phyloP scores from a whole-genome alignment of 1,140 invertebrate genomes.

The Delia radicum region DNA sequence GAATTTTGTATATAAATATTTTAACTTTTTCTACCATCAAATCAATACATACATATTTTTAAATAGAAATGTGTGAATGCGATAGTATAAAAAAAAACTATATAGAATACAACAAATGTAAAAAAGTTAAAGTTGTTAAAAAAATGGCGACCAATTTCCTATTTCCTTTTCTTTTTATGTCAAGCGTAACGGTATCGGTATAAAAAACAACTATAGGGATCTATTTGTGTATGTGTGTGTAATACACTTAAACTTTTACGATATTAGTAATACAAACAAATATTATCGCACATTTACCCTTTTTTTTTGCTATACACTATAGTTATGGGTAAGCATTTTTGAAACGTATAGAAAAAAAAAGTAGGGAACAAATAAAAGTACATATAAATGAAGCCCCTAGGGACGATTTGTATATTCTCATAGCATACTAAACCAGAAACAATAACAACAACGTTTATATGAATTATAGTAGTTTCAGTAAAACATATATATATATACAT shows the following conservation, averaged over 20 bases:
- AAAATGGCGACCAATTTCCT: slow-evolving; percentile 18
- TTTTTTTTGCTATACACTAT: too few relatives aligned
- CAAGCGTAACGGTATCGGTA: background rate
- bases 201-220: background rate
- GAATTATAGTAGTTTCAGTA: too few relatives aligned
- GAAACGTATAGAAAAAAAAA: background rate
- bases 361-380: background rate
- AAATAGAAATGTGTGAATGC: background rate
- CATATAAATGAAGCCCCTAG: background rate
- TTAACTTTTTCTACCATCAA: background rate
- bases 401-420: background rate
- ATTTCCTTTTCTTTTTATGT: slow-evolving; percentile 2
- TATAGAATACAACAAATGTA: background rate
- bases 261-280: background rate
- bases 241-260: background rate
- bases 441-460: too few relatives aligned
- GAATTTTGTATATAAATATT: background rate
- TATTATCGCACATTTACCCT: background rate
- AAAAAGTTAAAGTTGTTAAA: background rate
- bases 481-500: too few relatives aligned
- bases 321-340: background rate
- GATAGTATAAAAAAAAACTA: background rate
- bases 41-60: background rate
- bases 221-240: too few relatives aligned
- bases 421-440: background rate